Evolutionary conservation across 2,888 invertebrate genomes (phyloP).

Genomic region (Miltochrista miniata): DNA sequence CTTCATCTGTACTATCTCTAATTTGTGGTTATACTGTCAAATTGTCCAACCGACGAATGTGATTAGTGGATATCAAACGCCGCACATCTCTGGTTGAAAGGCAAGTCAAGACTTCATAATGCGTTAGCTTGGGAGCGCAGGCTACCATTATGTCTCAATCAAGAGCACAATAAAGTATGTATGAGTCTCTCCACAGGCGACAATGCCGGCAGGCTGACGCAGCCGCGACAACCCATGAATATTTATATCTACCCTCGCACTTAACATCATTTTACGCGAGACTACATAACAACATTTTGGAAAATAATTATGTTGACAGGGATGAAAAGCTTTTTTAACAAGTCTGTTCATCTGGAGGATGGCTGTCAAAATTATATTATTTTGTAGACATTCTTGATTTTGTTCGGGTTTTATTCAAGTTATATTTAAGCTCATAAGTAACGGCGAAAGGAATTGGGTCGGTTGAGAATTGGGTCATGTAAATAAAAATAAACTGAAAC

Average conservation of each 20-base stretch:
- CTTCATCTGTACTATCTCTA: too few species aligned
- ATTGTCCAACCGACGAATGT: too few species aligned
- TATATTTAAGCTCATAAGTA: too few species aligned
- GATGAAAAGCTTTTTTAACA: background rate
- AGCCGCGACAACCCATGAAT: conserved; percentile 38
- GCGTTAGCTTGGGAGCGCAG: background rate
- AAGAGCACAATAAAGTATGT: conserved; percentile 20
- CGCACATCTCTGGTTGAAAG: too few species aligned
- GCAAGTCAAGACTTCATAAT: background rate
- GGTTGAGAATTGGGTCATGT: too few species aligned
- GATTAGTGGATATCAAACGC: too few species aligned
- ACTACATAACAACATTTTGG: conserved; percentile 12
- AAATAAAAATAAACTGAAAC: too few species aligned
- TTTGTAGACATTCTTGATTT: background rate
- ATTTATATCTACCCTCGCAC: conserved; percentile 37
- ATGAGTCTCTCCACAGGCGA: conserved; percentile 17
- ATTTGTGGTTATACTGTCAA: too few species aligned
- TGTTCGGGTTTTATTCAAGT: background rate
- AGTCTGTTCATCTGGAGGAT: background rate
- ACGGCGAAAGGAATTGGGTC: too few species aligned
- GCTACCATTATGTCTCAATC: conserved; percentile 20
- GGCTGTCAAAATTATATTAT: background rate
- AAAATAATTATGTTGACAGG: conserved; percentile 21
- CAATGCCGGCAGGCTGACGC: conserved; percentile 9
- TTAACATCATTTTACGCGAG: conserved; percentile 29